These are phyloP conservation scores for Siniperca scherzeri DNA, from an alignment of 2,797 vertebrate genomes.

Conservation along the genomic window DNA sequence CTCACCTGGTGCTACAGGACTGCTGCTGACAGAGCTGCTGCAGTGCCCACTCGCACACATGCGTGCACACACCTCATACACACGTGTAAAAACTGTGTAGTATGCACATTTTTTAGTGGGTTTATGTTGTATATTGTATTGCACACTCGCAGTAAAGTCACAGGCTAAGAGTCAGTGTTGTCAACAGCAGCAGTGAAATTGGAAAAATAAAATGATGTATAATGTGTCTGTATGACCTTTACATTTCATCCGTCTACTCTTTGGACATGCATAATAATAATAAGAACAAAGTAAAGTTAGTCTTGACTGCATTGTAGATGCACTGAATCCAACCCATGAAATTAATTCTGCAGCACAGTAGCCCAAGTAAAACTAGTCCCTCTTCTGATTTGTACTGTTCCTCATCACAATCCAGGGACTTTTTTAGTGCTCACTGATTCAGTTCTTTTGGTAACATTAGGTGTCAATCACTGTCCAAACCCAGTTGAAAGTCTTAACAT, in stretches of 20 bases:
- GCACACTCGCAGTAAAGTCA: constrained; percentile 40
- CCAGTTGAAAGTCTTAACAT: neutral
- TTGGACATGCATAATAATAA: neutral
- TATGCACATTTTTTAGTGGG: constrained; percentile 37
- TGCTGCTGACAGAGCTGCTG: constrained; percentile 67
- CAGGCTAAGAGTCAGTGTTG: constrained; percentile 42
- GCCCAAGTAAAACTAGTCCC: constrained; percentile 28
- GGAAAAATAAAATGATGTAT: constrained; percentile 62
- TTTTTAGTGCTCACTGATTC: neutral
- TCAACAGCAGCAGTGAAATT: constrained; percentile 58
- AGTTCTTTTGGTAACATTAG: neutral
- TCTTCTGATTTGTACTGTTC: neutral
- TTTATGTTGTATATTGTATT: constrained; percentile 41
- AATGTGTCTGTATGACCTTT: constrained; percentile 42
- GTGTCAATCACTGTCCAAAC: neutral
- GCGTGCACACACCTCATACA: constrained; percentile 15
- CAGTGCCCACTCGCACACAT: constrained; percentile 20
- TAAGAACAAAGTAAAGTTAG: constrained; percentile 14
- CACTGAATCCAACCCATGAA: neutral
- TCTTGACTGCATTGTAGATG: neutral
- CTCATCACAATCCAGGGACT: constrained; percentile 24
- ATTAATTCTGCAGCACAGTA: constrained; percentile 31
- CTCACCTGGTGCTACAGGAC: constrained; percentile 79
- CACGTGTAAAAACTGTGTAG: constrained; percentile 24
- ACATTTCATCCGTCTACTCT: neutral